Percentiles rank a stretch among this genome's conserved stretches.
These are phyloP conservation scores for Plecturocebus donacophilus DNA, from an alignment of 2,113 vertebrate species.

Conservation along the genomic window DNA sequence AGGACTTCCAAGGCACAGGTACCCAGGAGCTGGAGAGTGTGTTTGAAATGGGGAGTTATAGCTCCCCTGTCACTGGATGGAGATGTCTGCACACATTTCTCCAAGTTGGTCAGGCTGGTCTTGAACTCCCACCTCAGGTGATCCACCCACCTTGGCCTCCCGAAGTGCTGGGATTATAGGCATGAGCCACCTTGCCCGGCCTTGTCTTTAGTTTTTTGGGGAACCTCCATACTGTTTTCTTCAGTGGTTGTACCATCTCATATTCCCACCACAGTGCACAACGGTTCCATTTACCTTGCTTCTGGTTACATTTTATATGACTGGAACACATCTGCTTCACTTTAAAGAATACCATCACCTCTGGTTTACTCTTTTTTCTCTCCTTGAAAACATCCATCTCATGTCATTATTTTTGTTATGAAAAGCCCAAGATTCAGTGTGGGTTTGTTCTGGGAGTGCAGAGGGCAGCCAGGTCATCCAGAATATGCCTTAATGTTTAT, in stretches of 20 bases:
- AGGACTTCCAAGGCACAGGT: not conserved
- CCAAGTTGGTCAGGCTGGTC: too few species aligned
- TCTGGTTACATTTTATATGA: not conserved
- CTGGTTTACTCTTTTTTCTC: not conserved
- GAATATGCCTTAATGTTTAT: not conserved
- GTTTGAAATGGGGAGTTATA: not conserved
- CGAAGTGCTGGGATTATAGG: too few species aligned
- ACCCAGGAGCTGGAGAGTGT: not conserved
- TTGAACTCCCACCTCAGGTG: too few species aligned
- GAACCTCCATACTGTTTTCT: not conserved
- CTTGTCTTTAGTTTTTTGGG: not conserved
- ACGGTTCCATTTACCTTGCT: not conserved
- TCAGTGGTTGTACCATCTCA: not conserved
- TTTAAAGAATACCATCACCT: not conserved
- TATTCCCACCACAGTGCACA: not conserved
- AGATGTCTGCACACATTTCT: not conserved
- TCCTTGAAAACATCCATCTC: not conserved
- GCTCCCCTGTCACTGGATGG: not conserved
- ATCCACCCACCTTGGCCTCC: too few species aligned
- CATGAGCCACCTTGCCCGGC: not conserved
- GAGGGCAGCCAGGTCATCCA: not conserved
- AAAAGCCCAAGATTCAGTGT: not conserved
- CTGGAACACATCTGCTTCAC: not conserved
- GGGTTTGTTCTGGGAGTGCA: not conserved
- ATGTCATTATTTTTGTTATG: not conserved